A percentile compares a stretch with the other conserved stretches of the same genome.
Evolutionary conservation across 2,888 invertebrate species (phyloP).

Genomic region (Ochropacha duplaris): DNA sequence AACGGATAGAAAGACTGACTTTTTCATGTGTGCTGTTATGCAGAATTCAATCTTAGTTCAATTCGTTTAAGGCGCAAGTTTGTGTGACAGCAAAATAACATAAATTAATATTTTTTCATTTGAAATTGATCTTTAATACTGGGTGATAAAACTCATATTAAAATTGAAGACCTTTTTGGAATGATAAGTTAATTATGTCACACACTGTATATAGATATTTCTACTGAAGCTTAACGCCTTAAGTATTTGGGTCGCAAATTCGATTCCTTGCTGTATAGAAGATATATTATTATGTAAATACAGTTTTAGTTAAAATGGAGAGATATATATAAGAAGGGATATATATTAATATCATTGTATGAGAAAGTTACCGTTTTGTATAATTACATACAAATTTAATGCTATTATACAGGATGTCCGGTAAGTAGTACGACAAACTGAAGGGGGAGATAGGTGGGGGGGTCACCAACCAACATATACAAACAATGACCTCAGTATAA

Average conservation of each 20-base stretch:
- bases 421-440: no score
- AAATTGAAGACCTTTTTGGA: no score
- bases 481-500: no score
- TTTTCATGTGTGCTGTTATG: conserved; percentile 1
- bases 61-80: not conserved
- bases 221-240: not conserved
- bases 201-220: not conserved
- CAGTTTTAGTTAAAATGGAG: not conserved
- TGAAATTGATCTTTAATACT: no score
- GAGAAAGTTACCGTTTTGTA: not conserved
- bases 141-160: no score
- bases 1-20: conserved; percentile 41
- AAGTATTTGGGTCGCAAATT: not conserved
- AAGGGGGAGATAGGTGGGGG: no score
- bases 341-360: not conserved
- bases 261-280: not conserved
- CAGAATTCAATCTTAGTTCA: not conserved
- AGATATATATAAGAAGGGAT: conserved; percentile 5
- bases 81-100: no score
- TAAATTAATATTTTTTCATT: no score
- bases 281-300: not conserved
- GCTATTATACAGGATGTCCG: no score
- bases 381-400: not conserved
- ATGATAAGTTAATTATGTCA: not conserved
- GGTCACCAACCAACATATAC: no score